A percentile compares a stretch with the other conserved stretches of the same genome.
Evolutionary conservation across 2,113 vertebrate genomes (phyloP).

Genomic region (Sinocyclocheilus anshuiensis): DNA sequence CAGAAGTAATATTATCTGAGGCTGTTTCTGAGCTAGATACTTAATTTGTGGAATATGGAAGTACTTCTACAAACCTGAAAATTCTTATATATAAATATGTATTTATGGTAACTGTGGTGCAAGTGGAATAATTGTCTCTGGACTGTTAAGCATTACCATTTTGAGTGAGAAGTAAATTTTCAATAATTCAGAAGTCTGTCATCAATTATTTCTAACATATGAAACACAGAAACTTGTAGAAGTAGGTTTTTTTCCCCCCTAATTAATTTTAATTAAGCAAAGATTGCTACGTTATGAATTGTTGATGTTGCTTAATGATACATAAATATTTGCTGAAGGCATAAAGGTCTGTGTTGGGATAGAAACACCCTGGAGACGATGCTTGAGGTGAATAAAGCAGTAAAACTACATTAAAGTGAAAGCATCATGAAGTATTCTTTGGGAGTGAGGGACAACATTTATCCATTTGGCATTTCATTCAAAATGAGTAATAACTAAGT

Average conservation of each 20-base stretch:
- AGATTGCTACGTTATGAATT: not conserved
- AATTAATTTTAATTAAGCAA: not conserved
- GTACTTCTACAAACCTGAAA: conserved; percentile 1
- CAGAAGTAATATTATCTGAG: not conserved
- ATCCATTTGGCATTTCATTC: conserved; percentile 78
- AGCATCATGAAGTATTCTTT: conserved; percentile 72
- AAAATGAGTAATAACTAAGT: conserved; percentile 71
- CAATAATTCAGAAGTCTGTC: conserved; percentile 4
- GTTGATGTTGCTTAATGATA: conserved; percentile 15
- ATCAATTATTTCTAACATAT: conserved; percentile 10
- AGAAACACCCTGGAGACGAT: not conserved
- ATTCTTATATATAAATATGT: not conserved
- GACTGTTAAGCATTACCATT: not conserved
- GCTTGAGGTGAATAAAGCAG: not conserved
- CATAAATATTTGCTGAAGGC: conserved; percentile 12
- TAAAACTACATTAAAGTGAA: conserved; percentile 4
- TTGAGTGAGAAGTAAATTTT: conserved; percentile 1
- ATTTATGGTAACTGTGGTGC: not conserved
- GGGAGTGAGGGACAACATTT: conserved; percentile 74
- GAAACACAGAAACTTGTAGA: not conserved
- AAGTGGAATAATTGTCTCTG: not conserved
- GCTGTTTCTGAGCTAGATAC: not conserved
- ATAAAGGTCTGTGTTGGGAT: not conserved
- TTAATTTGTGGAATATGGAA: not conserved
- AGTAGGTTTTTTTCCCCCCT: not conserved